phyloP scores from a whole-genome alignment of 2,113 vertebrate genomes.

The Sclerurus mexicanus region DNA sequence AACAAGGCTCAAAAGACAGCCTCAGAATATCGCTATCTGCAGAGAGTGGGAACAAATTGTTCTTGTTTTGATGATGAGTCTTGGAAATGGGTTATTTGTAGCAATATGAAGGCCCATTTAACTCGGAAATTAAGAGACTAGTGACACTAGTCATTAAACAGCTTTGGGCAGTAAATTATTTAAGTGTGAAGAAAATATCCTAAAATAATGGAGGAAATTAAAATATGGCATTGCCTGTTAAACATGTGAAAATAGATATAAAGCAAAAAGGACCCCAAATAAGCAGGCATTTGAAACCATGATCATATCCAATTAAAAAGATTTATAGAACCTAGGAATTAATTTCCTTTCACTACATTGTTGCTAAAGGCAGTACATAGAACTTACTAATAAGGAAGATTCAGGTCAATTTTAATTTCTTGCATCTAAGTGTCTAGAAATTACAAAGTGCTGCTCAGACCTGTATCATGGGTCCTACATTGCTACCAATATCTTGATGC shows the following conservation, averaged over 20 bases:
- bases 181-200: background rate
- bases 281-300: background rate
- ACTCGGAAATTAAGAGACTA: background rate
- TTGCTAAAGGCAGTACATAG: background rate
- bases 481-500: background rate
- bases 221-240: background rate
- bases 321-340: background rate
- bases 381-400: background rate
- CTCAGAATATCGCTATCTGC: background rate
- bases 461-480: background rate
- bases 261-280: background rate
- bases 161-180: background rate
- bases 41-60: background rate
- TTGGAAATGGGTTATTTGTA: constrained; percentile 3
- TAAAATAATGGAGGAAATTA: background rate
- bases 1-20: background rate
- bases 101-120: background rate
- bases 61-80: background rate
- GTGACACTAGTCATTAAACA: background rate
- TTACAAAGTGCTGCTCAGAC: background rate
- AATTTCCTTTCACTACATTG: background rate
- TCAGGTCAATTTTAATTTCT: background rate
- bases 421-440: background rate
- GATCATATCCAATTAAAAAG: background rate
- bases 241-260: background rate